Percentiles rank a stretch among this genome's conserved stretches.
Conservation (phyloP, 1,140 invertebrate species). For the Venustaconcha ellipsiformis region DNA sequence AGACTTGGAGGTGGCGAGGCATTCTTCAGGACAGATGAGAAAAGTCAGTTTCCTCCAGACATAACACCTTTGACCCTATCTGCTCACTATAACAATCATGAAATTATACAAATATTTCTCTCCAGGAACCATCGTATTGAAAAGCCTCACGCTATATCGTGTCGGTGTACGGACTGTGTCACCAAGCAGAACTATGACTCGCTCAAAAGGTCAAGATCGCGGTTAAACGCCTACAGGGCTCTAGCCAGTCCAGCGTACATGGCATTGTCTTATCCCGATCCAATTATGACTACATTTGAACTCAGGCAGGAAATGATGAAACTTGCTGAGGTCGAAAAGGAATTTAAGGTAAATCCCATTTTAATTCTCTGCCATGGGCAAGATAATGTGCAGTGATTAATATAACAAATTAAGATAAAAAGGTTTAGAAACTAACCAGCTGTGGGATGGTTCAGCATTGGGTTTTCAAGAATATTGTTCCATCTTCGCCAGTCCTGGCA, state of each 20-base stretch:
- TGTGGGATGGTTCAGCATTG: too few relatives aligned
- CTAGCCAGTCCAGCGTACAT: constrained; percentile 74
- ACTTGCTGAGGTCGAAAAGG: constrained; percentile 70
- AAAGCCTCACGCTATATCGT: constrained; percentile 74
- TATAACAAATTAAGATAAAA: too few relatives aligned
- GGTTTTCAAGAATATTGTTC: too few relatives aligned
- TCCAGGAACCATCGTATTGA: constrained; percentile 67
- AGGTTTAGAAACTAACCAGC: too few relatives aligned
- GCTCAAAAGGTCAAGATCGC: constrained; percentile 62
- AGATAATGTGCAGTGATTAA: too few relatives aligned
- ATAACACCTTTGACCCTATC: constrained; percentile 68
- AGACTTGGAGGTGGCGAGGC: constrained; percentile 61
- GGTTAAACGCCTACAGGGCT: constrained; percentile 68
- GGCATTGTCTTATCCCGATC: constrained; percentile 76
- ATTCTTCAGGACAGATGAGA: constrained; percentile 63
- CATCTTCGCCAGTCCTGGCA: too few relatives aligned
- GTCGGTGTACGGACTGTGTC: constrained; percentile 74
- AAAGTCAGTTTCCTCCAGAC: constrained; percentile 64
- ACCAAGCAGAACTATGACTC: constrained; percentile 69
- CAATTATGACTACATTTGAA: constrained; percentile 77
- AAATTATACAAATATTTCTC: constrained; percentile 69
- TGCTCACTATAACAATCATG: constrained; percentile 68
- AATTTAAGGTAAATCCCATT: constrained; percentile 70
- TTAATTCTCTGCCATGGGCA: background rate
- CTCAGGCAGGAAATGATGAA: constrained; percentile 74